Base-by-base conservation (phyloP, 2,113 vertebrate genomes). In the Fregetta grallaria region DNA sequence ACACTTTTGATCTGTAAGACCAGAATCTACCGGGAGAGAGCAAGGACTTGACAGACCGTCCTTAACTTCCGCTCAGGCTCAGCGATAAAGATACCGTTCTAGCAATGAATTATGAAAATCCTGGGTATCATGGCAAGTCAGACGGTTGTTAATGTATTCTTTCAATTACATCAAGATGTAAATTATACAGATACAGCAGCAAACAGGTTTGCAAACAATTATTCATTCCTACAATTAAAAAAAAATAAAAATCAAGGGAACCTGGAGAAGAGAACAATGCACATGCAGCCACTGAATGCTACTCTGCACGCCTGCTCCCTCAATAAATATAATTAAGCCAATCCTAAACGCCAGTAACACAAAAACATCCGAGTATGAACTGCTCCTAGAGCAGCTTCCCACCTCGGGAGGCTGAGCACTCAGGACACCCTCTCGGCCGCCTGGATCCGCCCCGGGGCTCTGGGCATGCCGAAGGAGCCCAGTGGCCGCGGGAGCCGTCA, bases 61-160 rank as follows among this genome's bases (percentile, higher is more conserved):
- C 22, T 77, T 61, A 74, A 44, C 42, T 86, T 56, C 68, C 59
- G 74, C 93, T 83, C 47, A 62, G 66, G 75, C 76, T 94, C 76
- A 78, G 73, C 11, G 34, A 90, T 30, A 77, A 77, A 83, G 92
- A 94, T 70, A 78, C 40, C 11, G 3, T 84, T 96, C 75, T 49
- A 84, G 76, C 36, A 67, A 91, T 95, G n/a, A 97, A 97, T 97
- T 97, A 98, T 96, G 97, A 92, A 97, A 93, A 88, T 62, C 91
- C 91, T 63, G 86, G 76, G 78, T 95, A 96, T 68, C 92, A 84
- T 23, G 44, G 62, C 83, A 96, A 97, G 94, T 70, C 90, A 96
- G 87, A 92, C 23, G 44, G 91, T 89, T 96, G 84, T 87, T 97
- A 97, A 96, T 58, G 53, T 65, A 89, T 56, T 83, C 76, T 17